phyloP scores from a whole-genome alignment of 1,140 invertebrate species.

The Armadillidium nasatum region DNA sequence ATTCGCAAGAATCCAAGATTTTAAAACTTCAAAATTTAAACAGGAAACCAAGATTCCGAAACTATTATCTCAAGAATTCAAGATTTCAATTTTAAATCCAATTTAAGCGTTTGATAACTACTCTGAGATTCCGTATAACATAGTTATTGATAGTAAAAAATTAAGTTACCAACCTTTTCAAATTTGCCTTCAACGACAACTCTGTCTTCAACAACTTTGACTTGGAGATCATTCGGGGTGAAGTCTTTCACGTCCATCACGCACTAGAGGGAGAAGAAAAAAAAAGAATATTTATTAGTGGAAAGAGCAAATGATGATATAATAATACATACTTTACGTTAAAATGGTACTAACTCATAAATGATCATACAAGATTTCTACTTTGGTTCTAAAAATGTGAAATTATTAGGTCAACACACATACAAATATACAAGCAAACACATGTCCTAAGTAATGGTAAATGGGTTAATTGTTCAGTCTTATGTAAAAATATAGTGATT shows the following conservation, averaged over 20 bases:
- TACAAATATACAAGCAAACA: background rate
- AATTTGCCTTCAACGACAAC: conserved; percentile 67
- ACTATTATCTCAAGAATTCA: too few relatives aligned
- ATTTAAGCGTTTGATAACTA: too few relatives aligned
- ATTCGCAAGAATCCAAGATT: too few relatives aligned
- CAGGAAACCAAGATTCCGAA: too few relatives aligned
- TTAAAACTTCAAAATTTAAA: too few relatives aligned
- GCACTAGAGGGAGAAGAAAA: conserved; percentile 51
- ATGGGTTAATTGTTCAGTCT: too few relatives aligned
- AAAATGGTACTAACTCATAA: background rate
- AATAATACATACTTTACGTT: background rate
- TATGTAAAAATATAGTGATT: too few relatives aligned
- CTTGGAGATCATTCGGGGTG: conserved; percentile 71
- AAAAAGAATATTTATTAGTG: background rate
- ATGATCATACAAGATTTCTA: background rate
- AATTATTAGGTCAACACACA: too few relatives aligned
- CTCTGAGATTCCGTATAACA: too few relatives aligned
- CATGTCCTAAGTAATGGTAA: too few relatives aligned
- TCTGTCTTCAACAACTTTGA: conserved; percentile 67
- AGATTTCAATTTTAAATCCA: too few relatives aligned
- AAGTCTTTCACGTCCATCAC: conserved; percentile 80
- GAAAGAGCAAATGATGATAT: background rate
- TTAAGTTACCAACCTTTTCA: conserved; percentile 56
- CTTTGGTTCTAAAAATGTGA: too few relatives aligned
- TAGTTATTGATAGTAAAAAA: background rate